Evolutionary conservation across 2,797 vertebrate genomes (phyloP), one percentile per base, ranked within the genome.

Genomic region (Cebuella pygmaea): DNA sequence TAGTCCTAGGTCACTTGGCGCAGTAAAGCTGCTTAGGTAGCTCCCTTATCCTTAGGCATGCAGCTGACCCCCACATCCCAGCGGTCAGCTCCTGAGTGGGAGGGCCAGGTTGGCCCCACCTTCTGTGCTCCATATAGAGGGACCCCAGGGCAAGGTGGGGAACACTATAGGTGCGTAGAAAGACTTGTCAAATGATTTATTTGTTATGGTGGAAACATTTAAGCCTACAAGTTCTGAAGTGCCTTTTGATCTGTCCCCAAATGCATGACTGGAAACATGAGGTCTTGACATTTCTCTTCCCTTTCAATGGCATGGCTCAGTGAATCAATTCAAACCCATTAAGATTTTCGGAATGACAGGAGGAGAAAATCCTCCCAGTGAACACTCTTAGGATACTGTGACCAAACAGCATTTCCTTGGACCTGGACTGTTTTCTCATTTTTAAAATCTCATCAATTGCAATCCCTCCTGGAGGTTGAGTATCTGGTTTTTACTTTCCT

Each of bases 241-340:
- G 48, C 59, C 2, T 88, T 95, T 94, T 92, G 44, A 57, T 78
- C 59, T 82, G 87, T 14, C 27, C 85, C 67, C 55, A 78, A 82
- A 64, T 46, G 81, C 81, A 6, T 30, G 86, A 20, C 94, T 57
- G 24, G 84, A 75, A 93, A 79, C 85, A 41, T 0, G 3, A 44
- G 79, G 81, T 44, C 92, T 41, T 90, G 96, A 70, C 95, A 41
- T 41, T 76, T 74, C 61, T 70, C 59, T 78, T 96, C 61, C 81
- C 74, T 82, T 90, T 84, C 50, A 61, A 61, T 27, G 41, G 94
- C 93, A 41, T 36, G 84, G 93, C 94, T 97, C 94, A 50, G 85
- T 95, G 97, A 96, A 84, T 95, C 96, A 86, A 83, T 95, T 94
- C 96, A 95, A 97, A 91, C 88, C 97, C 96, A 94, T 96, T 97